Base-by-base conservation (phyloP, 2,888 invertebrate species). In the Lissonota sp. region DNA sequence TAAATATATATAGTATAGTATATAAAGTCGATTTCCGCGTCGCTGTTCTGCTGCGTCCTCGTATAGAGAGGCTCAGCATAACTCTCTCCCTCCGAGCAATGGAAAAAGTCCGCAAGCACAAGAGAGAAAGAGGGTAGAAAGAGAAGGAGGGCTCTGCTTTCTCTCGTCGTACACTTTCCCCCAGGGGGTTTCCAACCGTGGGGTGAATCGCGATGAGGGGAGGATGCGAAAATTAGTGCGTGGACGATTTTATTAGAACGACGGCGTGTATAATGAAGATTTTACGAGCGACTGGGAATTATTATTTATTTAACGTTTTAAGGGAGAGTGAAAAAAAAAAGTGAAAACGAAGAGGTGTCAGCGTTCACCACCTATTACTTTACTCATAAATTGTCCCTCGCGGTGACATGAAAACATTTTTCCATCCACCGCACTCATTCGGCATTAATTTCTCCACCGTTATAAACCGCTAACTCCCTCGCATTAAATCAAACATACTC, bases 201-300 rank as follows among this genome's bases (percentile, higher is more conserved):
- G 88, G 87, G 85, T 88, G 88, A 90, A 90, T 89, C 87, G 87
- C 85, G 88, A 87, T 80, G 86, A 87, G 87, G 83, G 84, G n/a
- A n/a, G 53, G 73, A 51, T 82, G 82, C 82, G 84, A 79, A 90
- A 89, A 91, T 91, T 89, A 89, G 87, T 87, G 86, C 85, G 86
- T 86, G 86, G 88, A 88, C 87, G 85, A 89, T 90, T 91, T 91
- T 90, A 90, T 89, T 89, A 87, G 85, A 85, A 84, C 83, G 71
- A 67, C 83, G 76, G 79, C 75, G 83, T 86, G 86, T 88, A 26
- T 26, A 89, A 90, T 89, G 86, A 88, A 90, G 87, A 88, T 88
- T 90, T 91, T 89, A 90, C 87, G 88, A 88, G 85, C 84, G 81
- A 67, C 69, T 84, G 86, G 86, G 86, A 86, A 89, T 90, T 88